A percentile compares a stretch with the other conserved stretches of the same genome.
Conservation (phyloP, 1,140 invertebrate species). For the Rhagoletis zephyria region DNA sequence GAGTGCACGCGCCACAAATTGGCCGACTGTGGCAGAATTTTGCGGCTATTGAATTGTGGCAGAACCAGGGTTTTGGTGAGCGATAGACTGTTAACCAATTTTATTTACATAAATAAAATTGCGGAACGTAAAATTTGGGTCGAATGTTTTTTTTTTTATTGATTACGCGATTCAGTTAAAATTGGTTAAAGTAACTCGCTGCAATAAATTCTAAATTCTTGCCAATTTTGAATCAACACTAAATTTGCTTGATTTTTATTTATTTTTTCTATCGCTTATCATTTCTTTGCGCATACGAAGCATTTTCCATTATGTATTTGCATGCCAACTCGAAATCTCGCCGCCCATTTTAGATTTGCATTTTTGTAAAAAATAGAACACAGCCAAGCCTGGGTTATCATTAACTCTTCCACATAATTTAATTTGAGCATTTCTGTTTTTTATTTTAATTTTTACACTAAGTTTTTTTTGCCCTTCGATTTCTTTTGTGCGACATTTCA, state of each 20-base stretch:
- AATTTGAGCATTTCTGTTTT: slow-evolving; percentile 63
- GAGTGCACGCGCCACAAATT: slow-evolving; percentile 38
- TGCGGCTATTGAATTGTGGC: background rate
- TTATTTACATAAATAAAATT: slow-evolving; percentile 3
- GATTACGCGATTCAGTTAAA: slow-evolving; percentile 5
- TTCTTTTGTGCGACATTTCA: slow-evolving; percentile 28
- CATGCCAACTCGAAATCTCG: background rate
- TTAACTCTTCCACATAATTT: slow-evolving; percentile 72
- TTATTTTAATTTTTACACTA: background rate
- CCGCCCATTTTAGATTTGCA: slow-evolving; percentile 22
- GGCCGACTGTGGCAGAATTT: background rate
- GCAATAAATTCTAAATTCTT: too few relatives aligned
- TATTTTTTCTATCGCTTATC: background rate
- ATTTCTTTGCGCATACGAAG: background rate
- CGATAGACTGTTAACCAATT: background rate
- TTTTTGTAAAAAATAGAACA: background rate
- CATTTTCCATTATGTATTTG: background rate
- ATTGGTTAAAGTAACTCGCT: background rate
- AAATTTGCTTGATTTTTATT: too few relatives aligned
- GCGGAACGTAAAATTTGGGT: slow-evolving; percentile 2
- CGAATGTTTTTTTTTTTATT: background rate
- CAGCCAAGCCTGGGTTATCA: slow-evolving; percentile 66
- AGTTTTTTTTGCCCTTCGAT: background rate
- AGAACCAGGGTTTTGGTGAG: background rate
- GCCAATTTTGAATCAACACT: too few relatives aligned